phyloP scores from a whole-genome alignment of 2,888 invertebrate species.

The Ligdia adustata region DNA sequence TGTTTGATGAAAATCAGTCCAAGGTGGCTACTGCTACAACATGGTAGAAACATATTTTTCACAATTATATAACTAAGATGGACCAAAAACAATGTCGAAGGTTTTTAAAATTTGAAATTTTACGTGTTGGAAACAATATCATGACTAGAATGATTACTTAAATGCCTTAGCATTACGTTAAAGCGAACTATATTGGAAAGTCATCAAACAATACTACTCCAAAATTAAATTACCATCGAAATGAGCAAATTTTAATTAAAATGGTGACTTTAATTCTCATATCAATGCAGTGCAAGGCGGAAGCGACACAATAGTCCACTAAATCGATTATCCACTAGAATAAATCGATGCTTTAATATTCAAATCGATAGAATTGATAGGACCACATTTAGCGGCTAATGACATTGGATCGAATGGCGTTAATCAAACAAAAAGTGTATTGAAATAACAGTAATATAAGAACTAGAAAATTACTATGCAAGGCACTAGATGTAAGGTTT shows the following conservation, averaged over 20 bases:
- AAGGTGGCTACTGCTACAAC: no score
- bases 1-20: no score
- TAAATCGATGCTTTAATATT: conserved; percentile 60
- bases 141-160: neutral
- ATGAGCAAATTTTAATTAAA: conserved; percentile 38
- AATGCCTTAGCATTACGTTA: neutral
- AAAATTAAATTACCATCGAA: conserved; percentile 28
- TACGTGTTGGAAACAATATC: neutral
- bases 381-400: conserved; percentile 52
- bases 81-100: no score
- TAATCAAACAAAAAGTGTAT: no score
- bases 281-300: conserved; percentile 42
- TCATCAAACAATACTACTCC: conserved; percentile 23
- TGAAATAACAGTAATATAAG: no score
- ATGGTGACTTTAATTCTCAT: conserved; percentile 31
- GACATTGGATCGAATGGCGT: conserved; percentile 44
- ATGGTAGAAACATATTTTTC: neutral
- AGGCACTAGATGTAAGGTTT: no score
- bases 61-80: no score
- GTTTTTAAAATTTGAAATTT: no score
- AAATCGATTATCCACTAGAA: conserved; percentile 57
- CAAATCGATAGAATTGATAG: conserved; percentile 51
- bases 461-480: no score
- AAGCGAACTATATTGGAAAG: conserved; percentile 8
- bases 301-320: conserved; percentile 57